Evolutionary conservation across 1,140 invertebrate genomes (phyloP).

Genomic region (Elysia chlorotica): DNA sequence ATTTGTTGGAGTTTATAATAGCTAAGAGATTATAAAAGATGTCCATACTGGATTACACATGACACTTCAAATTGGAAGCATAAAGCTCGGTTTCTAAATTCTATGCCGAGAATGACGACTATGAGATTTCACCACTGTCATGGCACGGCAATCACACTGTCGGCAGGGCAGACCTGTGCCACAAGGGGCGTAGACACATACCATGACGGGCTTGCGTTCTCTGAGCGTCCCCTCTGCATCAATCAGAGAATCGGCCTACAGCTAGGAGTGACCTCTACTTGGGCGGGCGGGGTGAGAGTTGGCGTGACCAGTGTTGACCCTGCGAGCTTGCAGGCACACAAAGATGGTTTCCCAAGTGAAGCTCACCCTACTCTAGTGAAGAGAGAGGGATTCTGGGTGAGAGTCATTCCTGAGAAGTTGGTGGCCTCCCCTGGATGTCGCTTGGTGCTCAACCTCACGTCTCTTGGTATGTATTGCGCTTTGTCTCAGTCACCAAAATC

Average conservation of each 20-base stretch:
- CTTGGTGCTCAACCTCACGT: slow-evolving; percentile 56
- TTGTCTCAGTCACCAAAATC: too few species aligned
- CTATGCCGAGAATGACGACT: too few species aligned
- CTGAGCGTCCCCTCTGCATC: slow-evolving; percentile 52
- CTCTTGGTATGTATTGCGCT: too few species aligned
- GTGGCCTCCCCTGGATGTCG: slow-evolving; percentile 35
- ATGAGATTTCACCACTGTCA: slow-evolving; percentile 56
- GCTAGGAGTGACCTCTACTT: slow-evolving; percentile 43
- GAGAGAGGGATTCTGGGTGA: slow-evolving; percentile 58
- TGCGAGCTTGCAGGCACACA: slow-evolving; percentile 27
- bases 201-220: slow-evolving; percentile 61
- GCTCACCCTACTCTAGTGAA: slow-evolving; percentile 54
- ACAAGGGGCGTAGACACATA: slow-evolving; percentile 46
- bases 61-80: neutral
- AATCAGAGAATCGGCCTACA: slow-evolving; percentile 53
- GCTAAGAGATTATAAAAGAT: neutral
- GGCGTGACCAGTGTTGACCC: slow-evolving; percentile 60
- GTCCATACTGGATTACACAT: neutral
- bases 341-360: slow-evolving; percentile 54
- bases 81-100: neutral
- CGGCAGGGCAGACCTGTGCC: slow-evolving; percentile 40
- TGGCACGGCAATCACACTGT: slow-evolving; percentile 45
- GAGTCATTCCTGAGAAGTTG: slow-evolving; percentile 51
- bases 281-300: slow-evolving; percentile 61
- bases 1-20: neutral